Evolutionary conservation across 2,113 vertebrate species (phyloP).

Genomic region (Peromyscus maniculatus): DNA sequence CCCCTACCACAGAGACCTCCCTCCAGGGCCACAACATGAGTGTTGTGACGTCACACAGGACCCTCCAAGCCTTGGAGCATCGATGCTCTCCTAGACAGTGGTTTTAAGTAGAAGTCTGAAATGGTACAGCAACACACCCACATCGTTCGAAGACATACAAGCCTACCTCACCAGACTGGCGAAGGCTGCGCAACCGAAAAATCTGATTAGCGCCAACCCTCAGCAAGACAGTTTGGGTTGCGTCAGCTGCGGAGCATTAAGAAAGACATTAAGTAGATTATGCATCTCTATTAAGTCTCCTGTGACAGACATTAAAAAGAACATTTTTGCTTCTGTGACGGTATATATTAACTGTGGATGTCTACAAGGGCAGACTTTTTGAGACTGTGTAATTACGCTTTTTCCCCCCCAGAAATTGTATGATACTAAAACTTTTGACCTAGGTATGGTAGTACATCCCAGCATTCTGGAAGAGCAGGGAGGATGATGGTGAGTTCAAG

Average conservation of each 20-base stretch:
- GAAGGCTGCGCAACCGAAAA: slow-evolving; percentile 81
- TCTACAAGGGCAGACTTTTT: neutral
- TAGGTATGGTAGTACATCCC: neutral
- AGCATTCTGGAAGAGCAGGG: too few species aligned
- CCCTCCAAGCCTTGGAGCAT: neutral
- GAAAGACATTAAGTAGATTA: slow-evolving; percentile 39
- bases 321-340: slow-evolving; percentile 10
- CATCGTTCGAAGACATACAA: slow-evolving; percentile 25
- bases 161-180: neutral
- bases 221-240: slow-evolving; percentile 57
- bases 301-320: neutral
- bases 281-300: slow-evolving; percentile 19
- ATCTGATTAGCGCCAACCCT: slow-evolving; percentile 72
- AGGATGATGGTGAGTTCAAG: neutral
- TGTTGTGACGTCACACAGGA: neutral
- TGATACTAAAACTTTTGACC: slow-evolving; percentile 30
- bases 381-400: neutral
- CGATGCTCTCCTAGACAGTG: neutral
- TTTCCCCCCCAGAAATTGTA: slow-evolving; percentile 18
- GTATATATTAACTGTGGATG: slow-evolving; percentile 26
- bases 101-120: slow-evolving; percentile 5
- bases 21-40: neutral
- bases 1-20: neutral
- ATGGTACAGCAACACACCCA: neutral
- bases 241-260: slow-evolving; percentile 16